phyloP scores from a whole-genome alignment of 2,797 vertebrate genomes.

The Carduelis carduelis region DNA sequence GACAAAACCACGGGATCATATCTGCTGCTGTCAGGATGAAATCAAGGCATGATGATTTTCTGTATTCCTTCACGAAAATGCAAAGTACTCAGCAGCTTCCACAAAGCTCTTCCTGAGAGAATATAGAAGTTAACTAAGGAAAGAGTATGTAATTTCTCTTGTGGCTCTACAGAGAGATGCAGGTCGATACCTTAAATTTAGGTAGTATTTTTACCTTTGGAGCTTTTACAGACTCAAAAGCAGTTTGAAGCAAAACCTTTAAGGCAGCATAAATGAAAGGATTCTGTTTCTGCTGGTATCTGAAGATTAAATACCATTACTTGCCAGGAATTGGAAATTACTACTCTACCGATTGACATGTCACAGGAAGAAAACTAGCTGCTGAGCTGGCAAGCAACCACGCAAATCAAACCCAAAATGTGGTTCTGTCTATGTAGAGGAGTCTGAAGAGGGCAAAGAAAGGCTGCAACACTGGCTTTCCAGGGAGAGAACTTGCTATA shows the following conservation, averaged over 20 bases:
- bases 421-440: neutral
- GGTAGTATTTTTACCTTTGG: neutral
- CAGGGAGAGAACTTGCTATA: neutral
- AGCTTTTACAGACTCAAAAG: neutral
- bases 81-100: neutral
- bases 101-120: neutral
- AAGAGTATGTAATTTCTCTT: neutral
- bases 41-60: neutral
- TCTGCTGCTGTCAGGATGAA: neutral
- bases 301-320: neutral
- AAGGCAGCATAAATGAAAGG: neutral
- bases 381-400: neutral
- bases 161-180: neutral
- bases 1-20: neutral
- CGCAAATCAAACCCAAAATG: neutral
- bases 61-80: neutral
- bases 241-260: neutral
- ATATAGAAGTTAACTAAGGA: neutral
- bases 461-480: neutral
- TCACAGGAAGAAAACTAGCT: neutral
- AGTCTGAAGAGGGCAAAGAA: neutral
- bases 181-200: neutral
- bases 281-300: neutral
- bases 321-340: slow-evolving; percentile 1
- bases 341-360: neutral